These are phyloP conservation scores for Aselliscus stoliczkanus DNA, from an alignment of 2,797 vertebrate species.

Conservation along the genomic window DNA sequence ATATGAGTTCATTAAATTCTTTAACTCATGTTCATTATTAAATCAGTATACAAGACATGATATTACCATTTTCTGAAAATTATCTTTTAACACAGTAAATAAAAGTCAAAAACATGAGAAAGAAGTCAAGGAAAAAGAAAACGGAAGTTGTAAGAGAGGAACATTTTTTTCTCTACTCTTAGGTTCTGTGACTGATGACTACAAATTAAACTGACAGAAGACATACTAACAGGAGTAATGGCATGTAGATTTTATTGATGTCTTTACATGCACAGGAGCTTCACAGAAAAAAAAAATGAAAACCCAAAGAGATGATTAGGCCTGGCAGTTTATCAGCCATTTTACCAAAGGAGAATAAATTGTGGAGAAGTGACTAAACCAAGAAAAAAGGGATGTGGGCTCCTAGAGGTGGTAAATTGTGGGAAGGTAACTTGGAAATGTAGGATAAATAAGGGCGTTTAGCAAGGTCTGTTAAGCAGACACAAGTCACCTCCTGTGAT, in stretches of 20 bases:
- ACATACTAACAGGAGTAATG: neutral
- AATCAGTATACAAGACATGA: neutral
- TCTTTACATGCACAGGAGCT: neutral
- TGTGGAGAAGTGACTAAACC: neutral
- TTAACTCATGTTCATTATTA: neutral
- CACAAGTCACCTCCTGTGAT: neutral
- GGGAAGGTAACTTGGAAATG: neutral
- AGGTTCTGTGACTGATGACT: neutral
- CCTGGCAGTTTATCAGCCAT: neutral
- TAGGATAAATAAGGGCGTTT: neutral
- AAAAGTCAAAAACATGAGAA: neutral
- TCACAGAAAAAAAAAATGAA: neutral
- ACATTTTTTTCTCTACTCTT: neutral
- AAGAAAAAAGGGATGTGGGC: neutral
- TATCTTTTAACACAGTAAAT: neutral
- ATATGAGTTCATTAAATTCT: neutral
- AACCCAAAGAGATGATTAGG: neutral
- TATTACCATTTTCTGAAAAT: constrained; percentile 2
- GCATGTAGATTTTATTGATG: neutral
- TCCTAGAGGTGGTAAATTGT: neutral
- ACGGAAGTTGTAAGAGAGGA: neutral
- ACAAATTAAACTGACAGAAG: neutral
- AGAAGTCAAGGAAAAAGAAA: neutral
- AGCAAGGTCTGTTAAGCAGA: neutral
- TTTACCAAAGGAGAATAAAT: neutral